Base-by-base conservation (phyloP, 2,113 vertebrate genomes). In the Gadus chalcogrammus region DNA sequence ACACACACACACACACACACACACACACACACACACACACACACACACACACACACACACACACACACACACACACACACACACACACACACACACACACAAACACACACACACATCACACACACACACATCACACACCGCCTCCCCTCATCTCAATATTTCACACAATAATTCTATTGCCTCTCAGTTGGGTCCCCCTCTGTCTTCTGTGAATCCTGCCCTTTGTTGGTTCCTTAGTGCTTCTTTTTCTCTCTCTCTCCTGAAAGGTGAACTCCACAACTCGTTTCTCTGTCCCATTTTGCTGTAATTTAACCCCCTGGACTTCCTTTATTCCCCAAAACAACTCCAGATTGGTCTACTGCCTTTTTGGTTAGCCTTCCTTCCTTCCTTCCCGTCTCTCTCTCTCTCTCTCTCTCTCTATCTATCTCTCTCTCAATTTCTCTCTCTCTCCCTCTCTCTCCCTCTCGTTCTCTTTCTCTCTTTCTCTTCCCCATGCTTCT, bases 141-240 rank as follows among this genome's bases (percentile, higher is more conserved):
- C 42, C 42, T 48, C 42, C 8, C 12, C 42, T 9, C 42, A 48
- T 48, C 42, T 48, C 42, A 12, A 48, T 64, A 69, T 42, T 76
- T 70, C 60, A 61, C 60, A 61, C 17, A 16, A 56, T 28, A 48
- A 16, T 17, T 7, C n/a, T 61, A 22, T 72, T 75, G 61, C 31
- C 42, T 71, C 62, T 31, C 61, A 55, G 67, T 58, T 60, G 79
- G 53, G 76, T 77, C 75, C 77, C 65, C 73, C 61, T 70, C 8
- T 48, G 42, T 48, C 42, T 13, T 48, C 42, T 48, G 12, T 48
- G 42, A 48, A 48, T 48, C 42, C 42, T 48, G 42, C 42, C 42
- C 42, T 13, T 11, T 1, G 42, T 48, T 48, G 8, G 42, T 75
- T 77, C 68, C 73, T 16, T 13, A 17, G 15, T 63, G 22, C 69